These are phyloP conservation scores for Paracentrotus lividus DNA, from an alignment of 53 echinoderm and acorn worm species.

Conservation along the genomic window DNA sequence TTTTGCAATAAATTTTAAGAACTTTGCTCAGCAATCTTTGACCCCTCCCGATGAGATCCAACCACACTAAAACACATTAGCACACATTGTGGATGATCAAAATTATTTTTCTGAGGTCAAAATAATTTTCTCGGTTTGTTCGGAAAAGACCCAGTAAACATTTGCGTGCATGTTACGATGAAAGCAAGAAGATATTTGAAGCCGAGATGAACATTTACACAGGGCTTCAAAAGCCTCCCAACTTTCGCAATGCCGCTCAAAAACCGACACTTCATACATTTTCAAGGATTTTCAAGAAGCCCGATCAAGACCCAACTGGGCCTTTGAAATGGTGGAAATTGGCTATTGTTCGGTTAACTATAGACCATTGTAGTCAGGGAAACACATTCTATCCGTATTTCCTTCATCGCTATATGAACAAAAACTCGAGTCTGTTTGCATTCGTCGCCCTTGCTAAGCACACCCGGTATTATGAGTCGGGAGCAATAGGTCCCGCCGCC, in stretches of 20 bases:
- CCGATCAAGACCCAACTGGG: not conserved
- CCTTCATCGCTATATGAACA: conserved; percentile 60
- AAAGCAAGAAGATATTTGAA: not conserved
- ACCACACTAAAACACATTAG: not conserved
- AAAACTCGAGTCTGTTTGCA: conserved; percentile 59
- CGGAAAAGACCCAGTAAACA: conserved; percentile 8
- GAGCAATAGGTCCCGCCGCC: conserved; percentile 40
- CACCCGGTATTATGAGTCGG: conserved; percentile 4
- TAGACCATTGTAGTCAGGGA: conserved; percentile 67
- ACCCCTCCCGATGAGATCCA: not conserved
- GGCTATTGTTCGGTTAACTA: conserved; percentile 61
- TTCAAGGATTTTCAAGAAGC: conserved; percentile 62
- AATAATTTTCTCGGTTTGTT: not conserved
- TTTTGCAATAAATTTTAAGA: too few species aligned
- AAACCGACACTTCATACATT: conserved; percentile 39
- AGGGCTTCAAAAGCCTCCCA: conserved; percentile 29
- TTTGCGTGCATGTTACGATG: conserved; percentile 25
- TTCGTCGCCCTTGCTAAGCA: conserved; percentile 17
- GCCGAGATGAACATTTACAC: not conserved
- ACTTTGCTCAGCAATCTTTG: too few species aligned
- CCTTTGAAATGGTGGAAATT: conserved; percentile 58
- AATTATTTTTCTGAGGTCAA: not conserved
- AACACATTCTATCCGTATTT: conserved; percentile 68
- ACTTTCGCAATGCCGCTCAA: conserved; percentile 55
- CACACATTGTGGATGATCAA: not conserved